Conservation (phyloP, 1,140 invertebrate species). For the Triops longicaudatus region DNA sequence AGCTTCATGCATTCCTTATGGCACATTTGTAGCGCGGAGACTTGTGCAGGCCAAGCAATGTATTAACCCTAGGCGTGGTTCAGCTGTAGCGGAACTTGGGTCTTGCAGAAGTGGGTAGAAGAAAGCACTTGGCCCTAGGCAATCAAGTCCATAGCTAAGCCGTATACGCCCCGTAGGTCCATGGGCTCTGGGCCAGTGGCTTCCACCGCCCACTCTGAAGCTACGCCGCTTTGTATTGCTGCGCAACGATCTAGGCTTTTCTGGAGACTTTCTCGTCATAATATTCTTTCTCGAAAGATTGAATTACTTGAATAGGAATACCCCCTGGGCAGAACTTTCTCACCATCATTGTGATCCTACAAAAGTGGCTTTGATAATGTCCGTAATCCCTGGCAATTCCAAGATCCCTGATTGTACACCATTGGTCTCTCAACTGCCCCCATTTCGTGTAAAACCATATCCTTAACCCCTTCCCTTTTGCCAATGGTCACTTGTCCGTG, state of each 20-base stretch:
- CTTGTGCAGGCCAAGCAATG: background rate
- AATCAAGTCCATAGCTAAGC: no score
- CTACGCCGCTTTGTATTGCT: no score
- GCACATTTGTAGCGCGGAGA: background rate
- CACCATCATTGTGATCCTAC: background rate
- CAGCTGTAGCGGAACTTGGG: background rate
- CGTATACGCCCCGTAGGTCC: no score
- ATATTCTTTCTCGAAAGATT: no score
- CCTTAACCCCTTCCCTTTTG: background rate
- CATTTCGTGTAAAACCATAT: constrained; percentile 2
- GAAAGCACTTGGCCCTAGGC: no score
- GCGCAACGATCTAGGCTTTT: no score
- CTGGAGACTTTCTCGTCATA: no score
- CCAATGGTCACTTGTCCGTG: background rate
- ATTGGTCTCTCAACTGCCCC: background rate
- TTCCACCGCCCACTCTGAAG: no score
- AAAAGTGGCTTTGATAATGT: background rate
- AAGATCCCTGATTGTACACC: background rate
- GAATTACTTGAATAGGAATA: no score
- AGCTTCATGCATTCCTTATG: background rate
- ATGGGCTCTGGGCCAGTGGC: no score
- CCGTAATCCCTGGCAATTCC: background rate
- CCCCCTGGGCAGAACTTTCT: background rate
- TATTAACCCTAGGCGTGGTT: background rate
- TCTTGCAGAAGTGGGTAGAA: background rate